These are phyloP conservation scores for Toxotes jaculatrix DNA, from an alignment of 2,113 vertebrate species.

Conservation along the genomic window DNA sequence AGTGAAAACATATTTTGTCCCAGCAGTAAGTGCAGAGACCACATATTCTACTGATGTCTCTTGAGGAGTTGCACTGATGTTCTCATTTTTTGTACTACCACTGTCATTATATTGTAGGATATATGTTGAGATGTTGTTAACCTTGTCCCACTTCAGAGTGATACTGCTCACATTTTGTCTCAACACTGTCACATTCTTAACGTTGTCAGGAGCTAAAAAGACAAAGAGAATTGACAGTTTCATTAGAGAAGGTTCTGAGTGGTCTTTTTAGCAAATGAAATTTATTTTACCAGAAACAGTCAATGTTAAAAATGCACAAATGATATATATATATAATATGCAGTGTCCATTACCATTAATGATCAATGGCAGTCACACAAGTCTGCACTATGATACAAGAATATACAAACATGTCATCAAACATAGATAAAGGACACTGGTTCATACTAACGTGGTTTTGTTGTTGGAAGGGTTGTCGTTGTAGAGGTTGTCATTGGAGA, in stretches of 20 bases:
- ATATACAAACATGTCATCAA: not conserved
- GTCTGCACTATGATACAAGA: not conserved
- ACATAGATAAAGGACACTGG: not conserved
- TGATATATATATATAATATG: no score
- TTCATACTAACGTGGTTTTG: constrained; percentile 21
- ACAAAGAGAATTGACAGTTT: not conserved
- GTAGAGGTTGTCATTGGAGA: accelerated
- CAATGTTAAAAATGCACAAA: no score
- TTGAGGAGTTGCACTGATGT: not conserved
- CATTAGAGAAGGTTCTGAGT: not conserved
- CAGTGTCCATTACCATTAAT: not conserved
- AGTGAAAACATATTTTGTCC: constrained; percentile 47
- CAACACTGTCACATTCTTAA: not conserved
- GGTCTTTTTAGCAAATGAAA: no score
- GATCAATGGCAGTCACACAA: not conserved
- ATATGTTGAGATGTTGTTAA: constrained; percentile 9
- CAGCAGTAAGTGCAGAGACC: constrained; percentile 23
- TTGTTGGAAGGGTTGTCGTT: not conserved
- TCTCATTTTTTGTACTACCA: accelerated
- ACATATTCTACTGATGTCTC: not conserved
- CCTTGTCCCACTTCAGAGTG: constrained; percentile 52
- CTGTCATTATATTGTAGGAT: not conserved
- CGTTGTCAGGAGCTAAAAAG: constrained; percentile 26
- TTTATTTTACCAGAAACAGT: no score
- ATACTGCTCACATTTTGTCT: constrained; percentile 21